phyloP scores from a whole-genome alignment of 2,888 invertebrate genomes.

The Hyppa rectilinea region DNA sequence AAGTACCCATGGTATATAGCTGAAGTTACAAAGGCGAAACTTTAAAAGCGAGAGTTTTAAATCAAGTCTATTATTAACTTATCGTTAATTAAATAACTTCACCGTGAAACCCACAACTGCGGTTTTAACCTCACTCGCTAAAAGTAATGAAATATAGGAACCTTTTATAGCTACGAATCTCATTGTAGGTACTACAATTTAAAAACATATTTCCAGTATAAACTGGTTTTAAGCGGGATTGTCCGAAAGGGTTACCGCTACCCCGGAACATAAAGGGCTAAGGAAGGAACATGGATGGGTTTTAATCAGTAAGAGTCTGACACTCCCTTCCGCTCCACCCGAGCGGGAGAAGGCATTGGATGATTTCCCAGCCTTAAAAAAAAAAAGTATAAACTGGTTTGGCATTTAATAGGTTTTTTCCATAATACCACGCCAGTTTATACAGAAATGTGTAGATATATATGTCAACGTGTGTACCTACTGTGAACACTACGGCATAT shows the following conservation, averaged over 20 bases:
- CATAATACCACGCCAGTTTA: too few relatives aligned
- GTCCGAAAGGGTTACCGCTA: too few relatives aligned
- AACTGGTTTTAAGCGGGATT: too few relatives aligned
- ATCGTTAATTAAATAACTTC: not conserved
- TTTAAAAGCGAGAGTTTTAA: not conserved
- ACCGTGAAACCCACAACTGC: not conserved
- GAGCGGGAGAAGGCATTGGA: too few relatives aligned
- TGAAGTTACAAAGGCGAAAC: not conserved
- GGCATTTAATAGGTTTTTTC: not conserved
- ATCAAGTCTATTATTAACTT: not conserved
- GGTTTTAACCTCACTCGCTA: conserved; percentile 8
- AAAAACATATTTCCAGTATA: too few relatives aligned
- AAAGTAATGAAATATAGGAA: not conserved
- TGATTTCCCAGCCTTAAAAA: too few relatives aligned
- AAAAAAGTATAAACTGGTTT: not conserved
- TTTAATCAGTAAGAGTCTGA: too few relatives aligned
- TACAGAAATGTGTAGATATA: not conserved
- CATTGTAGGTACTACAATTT: too few relatives aligned
- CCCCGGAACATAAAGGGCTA: too few relatives aligned
- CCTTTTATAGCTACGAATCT: not conserved
- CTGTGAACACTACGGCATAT: conserved; percentile 3
- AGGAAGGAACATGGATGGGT: too few relatives aligned
- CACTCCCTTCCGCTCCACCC: too few relatives aligned
- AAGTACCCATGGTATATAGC: too few relatives aligned
- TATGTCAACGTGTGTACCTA: not conserved